Conservation (phyloP, 2,113 vertebrate species). For the Clinocottus analis region DNA sequence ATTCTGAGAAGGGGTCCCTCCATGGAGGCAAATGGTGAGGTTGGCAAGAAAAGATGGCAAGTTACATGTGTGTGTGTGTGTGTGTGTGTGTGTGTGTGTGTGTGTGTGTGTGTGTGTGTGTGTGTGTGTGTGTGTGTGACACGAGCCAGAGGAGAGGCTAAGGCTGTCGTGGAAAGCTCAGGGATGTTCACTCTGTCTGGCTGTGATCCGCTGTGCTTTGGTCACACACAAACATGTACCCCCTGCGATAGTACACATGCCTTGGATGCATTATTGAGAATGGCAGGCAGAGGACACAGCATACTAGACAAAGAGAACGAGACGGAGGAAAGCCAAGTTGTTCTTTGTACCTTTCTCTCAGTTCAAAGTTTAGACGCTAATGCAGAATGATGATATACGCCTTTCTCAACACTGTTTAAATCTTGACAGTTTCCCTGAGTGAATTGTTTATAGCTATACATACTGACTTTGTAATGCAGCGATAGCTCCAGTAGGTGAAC, state of each 20-base stretch:
- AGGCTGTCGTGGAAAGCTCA: slow-evolving; percentile 69
- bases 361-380: slow-evolving; percentile 60
- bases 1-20: slow-evolving; percentile 83
- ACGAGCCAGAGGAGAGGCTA: slow-evolving; percentile 52
- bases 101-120: slow-evolving; percentile 47
- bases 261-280: slow-evolving; percentile 77
- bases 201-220: slow-evolving; percentile 73
- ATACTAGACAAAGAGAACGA: slow-evolving; percentile 61
- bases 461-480: slow-evolving; percentile 46
- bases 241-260: slow-evolving; percentile 71
- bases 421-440: slow-evolving; percentile 54
- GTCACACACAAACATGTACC: slow-evolving; percentile 74
- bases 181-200: slow-evolving; percentile 69
- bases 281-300: slow-evolving; percentile 71
- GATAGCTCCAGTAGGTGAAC: slow-evolving; percentile 55
- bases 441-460: slow-evolving; percentile 64
- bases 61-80: slow-evolving; percentile 46
- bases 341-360: slow-evolving; percentile 59
- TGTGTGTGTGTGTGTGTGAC: slow-evolving; percentile 64
- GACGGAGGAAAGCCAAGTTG: slow-evolving; percentile 59
- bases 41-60: slow-evolving; percentile 49
- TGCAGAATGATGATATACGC: slow-evolving; percentile 46
- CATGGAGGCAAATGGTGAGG: slow-evolving; percentile 70
- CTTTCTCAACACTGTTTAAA: slow-evolving; percentile 45
- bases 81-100: slow-evolving; percentile 62